Base-by-base conservation (phyloP, 2,797 vertebrate species). In the Sebastes nivosus region DNA sequence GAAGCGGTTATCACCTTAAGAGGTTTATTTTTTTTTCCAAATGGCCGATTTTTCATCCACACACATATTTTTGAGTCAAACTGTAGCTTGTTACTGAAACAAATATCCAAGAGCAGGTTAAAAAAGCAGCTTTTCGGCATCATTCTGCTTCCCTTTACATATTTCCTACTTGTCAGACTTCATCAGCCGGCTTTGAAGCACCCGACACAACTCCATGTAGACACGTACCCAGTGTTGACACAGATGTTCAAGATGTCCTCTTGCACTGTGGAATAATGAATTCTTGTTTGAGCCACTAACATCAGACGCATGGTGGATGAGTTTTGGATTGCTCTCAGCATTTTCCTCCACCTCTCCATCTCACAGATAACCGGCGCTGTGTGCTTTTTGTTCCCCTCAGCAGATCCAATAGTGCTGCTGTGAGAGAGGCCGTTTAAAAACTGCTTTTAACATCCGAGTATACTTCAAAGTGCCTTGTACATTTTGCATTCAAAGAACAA, bases 181-280 rank as follows among this genome's bases (percentile, higher is more conserved):
- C 67, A 55, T 72, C 57, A 73, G 70, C 13, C 54, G 20, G 68
- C 82, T 83, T 87, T 85, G 77, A 92, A 86, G 79, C 66, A 30
- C 64, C 72, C 3, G 38, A 87, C 69, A 65, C 67, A 89, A 60
- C 67, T 75, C 52, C 34, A 24, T 72, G 75, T 58, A 82, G 80
- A 88, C 79, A 57, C 77, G 67, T 20, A 80, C 38, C 59, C 77
- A 77, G 69, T 93, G 93, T 93, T 90, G 91, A 93, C 87, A 92
- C 88, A 93, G 88, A 92, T 92, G 88, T 86, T 92, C 72, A 84
- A 87, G 79, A 84, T 88, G 89, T 88, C 88, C 75, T 90, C 68
- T 84, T 86, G 82, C 87, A 25, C 82, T 52, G 85, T 71, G 80
- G 69, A 88, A 85, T 90, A 90, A 90, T 87, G 77, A 85, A 88